Evolutionary conservation across 2,888 invertebrate genomes (phyloP).

Genomic region (Yponomeuta plumbellus): DNA sequence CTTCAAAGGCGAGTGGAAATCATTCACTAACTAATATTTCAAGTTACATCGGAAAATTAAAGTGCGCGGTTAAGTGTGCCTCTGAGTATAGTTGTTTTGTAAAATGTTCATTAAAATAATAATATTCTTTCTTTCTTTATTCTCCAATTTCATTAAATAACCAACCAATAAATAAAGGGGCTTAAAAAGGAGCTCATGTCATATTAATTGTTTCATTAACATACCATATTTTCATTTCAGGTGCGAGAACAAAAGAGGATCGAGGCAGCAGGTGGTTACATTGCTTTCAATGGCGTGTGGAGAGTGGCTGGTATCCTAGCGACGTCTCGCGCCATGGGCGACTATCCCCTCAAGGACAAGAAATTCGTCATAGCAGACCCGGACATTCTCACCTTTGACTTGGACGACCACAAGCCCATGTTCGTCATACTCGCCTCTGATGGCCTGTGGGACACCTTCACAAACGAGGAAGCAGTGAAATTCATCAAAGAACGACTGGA

Average conservation of each 20-base stretch:
- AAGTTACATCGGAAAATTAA: no score
- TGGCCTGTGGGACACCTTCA: conserved; percentile 97
- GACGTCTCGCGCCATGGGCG: conserved; percentile 95
- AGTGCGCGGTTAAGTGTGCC: no score
- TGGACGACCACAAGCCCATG: conserved; percentile 89
- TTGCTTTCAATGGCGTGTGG: conserved; percentile 97
- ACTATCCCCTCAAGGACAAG: conserved; percentile 95
- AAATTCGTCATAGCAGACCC: conserved; percentile 97
- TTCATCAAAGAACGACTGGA: conserved; percentile 90
- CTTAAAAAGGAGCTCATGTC: no score
- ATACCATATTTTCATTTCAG: conserved; percentile 54
- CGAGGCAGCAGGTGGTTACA: conserved; percentile 95
- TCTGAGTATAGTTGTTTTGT: no score
- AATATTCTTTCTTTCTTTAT: no score
- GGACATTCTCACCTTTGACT: conserved; percentile 93
- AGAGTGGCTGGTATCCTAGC: conserved; percentile 96
- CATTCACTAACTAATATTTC: no score
- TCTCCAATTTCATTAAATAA: no score
- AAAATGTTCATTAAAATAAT: no score
- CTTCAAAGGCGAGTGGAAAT: no score
- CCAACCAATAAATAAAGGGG: no score
- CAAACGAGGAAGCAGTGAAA: conserved; percentile 94
- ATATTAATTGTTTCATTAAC: background rate
- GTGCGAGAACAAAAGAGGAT: conserved; percentile 93
- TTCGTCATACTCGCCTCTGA: conserved; percentile 96